Evolutionary conservation across 2,888 invertebrate species (phyloP).

Genomic region (Micoletzkya japonica): DNA sequence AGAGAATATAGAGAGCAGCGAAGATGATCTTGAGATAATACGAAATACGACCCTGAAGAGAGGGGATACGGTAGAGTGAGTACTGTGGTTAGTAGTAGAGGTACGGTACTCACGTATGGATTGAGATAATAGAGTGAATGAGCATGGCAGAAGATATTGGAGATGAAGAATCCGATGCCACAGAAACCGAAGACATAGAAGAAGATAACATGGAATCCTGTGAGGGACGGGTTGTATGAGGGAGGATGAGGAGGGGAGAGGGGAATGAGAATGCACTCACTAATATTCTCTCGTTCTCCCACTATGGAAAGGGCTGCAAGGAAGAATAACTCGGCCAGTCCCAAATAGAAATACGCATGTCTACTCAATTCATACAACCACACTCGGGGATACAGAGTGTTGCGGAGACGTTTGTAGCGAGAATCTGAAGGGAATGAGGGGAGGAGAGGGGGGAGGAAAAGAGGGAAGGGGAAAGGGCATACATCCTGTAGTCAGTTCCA

Average conservation of each 20-base stretch:
- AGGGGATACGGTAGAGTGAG: not conserved
- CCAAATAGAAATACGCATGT: constrained; percentile 41
- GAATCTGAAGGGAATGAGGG: constrained; percentile 42
- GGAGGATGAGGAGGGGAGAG: not conserved
- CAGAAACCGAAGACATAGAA: constrained; percentile 62
- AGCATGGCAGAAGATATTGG: constrained; percentile 61
- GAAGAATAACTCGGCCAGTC: constrained; percentile 46
- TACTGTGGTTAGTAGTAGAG: not conserved
- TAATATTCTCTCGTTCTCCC: constrained; percentile 60
- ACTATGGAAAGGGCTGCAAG: constrained; percentile 59
- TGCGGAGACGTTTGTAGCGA: constrained; percentile 58
- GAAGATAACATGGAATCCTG: constrained; percentile 61
- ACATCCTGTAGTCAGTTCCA: constrained; percentile 62
- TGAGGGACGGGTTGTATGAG: constrained; percentile 20
- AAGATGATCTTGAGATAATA: constrained; percentile 59
- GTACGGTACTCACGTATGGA: constrained; percentile 54
- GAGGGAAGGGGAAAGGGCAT: constrained; percentile 21
- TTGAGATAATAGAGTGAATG: constrained; percentile 61
- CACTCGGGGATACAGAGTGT: constrained; percentile 52
- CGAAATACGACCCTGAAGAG: constrained; percentile 55
- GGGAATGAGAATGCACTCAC: constrained; percentile 37
- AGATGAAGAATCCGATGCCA: constrained; percentile 59
- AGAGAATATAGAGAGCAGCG: constrained; percentile 53
- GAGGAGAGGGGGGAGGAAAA: too few relatives aligned
- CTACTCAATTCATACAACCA: constrained; percentile 51